phyloP scores from a whole-genome alignment of 1,140 invertebrate genomes.

The Neodiprion pinetum region DNA sequence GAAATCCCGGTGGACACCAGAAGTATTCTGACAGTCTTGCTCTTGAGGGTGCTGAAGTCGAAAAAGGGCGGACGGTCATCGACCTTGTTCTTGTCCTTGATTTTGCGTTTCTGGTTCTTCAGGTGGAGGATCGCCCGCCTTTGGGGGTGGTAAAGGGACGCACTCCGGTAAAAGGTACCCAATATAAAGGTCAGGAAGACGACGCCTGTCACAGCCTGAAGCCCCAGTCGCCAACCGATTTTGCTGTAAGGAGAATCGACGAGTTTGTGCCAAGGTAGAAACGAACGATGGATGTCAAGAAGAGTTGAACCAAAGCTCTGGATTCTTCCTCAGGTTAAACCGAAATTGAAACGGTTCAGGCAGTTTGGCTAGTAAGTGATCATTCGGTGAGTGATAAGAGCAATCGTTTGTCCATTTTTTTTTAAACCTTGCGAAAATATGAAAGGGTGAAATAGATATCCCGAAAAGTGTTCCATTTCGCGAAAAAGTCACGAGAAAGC shows the following conservation, averaged over 20 bases:
- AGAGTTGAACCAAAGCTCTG: no score
- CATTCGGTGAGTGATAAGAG: no score
- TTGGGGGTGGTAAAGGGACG: constrained; percentile 89
- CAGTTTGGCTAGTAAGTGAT: no score
- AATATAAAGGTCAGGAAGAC: constrained; percentile 86
- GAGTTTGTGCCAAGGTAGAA: neutral
- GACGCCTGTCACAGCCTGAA: constrained; percentile 85
- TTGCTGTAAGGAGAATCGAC: constrained; percentile 65
- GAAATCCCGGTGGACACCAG: constrained; percentile 80
- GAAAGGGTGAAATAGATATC: no score
- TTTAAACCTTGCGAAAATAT: no score
- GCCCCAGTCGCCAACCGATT: constrained; percentile 86
- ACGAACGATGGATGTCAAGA: no score
- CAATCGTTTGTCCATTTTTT: no score
- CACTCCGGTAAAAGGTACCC: constrained; percentile 88
- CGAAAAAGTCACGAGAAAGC: no score
- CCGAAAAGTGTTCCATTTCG: no score
- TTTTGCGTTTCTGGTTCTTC: constrained; percentile 88
- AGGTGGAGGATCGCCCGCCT: constrained; percentile 87
- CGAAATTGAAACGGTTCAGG: no score
- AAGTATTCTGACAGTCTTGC: constrained; percentile 84
- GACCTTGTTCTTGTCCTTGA: constrained; percentile 76
- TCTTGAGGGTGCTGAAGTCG: constrained; percentile 83
- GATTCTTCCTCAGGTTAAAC: no score
- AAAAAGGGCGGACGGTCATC: constrained; percentile 85